Evolutionary conservation across 2,888 invertebrate species (phyloP), one percentile per base, ranked within the genome.

Genomic region (Tinea semifulvella): DNA sequence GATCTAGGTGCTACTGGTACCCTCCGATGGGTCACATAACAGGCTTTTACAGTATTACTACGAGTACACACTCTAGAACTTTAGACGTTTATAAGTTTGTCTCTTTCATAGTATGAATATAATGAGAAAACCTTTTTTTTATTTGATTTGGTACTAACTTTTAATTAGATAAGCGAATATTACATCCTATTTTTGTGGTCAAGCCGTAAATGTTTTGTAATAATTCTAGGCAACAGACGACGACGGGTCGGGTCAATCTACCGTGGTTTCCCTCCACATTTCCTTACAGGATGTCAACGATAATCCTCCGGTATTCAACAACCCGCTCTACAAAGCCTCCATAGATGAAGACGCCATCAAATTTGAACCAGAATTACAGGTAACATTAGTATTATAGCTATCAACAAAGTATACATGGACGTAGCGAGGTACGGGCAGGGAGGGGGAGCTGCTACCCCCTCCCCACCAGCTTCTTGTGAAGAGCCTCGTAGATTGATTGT

Each of bases 311-410:
- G 83, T 85, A 11, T 97, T 97, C 69, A 81, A 85, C 27, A 89
- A 91, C 46, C 82, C 87, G 0, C 80, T 88, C 35, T 95, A 95
- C 71, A 85, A 87, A 18, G 90, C 91, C 0, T 88, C 90, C 6
- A 88, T 96, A 8, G 92, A 94, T 56, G 96, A 97, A 64, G 94
- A 94, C 1, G 88, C 94, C 0, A 83, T 86, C 2, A 88, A 88
- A 51, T 95, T 96, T 54, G 92, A 93, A 55, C 94, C 95, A 0
- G 90, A 91, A 40, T 61, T 87, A 18, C 52, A 53, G 49, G 76
- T 81, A 43, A 14, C 43, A 75, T 18, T 35, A 10, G 22, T 22
- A n/a, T n/a, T n/a, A n/a, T n/a, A n/a, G n/a, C n/a, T n/a, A n/a
- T n/a, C n/a, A n/a, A n/a, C n/a, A n/a, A n/a, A n/a, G n/a, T n/a